A percentile compares a stretch with the other conserved stretches of the same genome.
phyloP scores from a whole-genome alignment of 2,113 vertebrate species.

The Osmerus eperlanus region DNA sequence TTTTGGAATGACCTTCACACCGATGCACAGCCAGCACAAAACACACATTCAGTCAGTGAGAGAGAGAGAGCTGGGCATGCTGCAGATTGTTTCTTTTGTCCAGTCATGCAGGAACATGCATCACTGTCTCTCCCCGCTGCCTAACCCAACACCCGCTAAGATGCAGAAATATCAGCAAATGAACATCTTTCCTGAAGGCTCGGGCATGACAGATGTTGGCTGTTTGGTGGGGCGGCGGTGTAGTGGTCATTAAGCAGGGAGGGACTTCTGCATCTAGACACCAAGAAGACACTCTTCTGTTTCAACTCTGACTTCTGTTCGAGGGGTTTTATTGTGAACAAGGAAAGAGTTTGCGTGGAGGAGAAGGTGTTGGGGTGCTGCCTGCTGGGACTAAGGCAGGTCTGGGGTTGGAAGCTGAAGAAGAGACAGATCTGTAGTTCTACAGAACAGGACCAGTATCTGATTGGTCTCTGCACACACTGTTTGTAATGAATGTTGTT shows the following conservation, averaged over 20 bases:
- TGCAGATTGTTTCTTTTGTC: conserved; percentile 76
- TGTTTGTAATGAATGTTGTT: too few species aligned
- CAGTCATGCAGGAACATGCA: conserved; percentile 69
- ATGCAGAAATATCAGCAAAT: conserved; percentile 70
- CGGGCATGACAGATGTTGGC: conserved; percentile 33
- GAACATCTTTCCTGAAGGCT: conserved; percentile 12
- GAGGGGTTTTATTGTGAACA: neutral
- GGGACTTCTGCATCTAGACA: neutral
- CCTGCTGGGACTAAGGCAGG: too few species aligned
- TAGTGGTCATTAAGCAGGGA: neutral
- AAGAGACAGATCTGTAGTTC: too few species aligned
- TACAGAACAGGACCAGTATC: too few species aligned
- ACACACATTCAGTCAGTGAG: conserved; percentile 75
- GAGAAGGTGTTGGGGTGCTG: too few species aligned
- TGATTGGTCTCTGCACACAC: too few species aligned
- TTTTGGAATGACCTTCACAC: conserved; percentile 74
- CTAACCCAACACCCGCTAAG: conserved; percentile 69
- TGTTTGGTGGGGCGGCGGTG: conserved; percentile 33
- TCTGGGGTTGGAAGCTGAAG: too few species aligned
- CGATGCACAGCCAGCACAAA: conserved; percentile 78
- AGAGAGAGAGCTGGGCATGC: conserved; percentile 54
- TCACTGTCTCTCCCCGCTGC: conserved; percentile 69
- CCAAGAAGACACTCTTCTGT: neutral
- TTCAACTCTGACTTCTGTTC: conserved; percentile 5
- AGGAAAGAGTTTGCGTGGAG: conserved; percentile 54